phyloP scores from a whole-genome alignment of 2,888 invertebrate species.

The Alsophila aescularia region DNA sequence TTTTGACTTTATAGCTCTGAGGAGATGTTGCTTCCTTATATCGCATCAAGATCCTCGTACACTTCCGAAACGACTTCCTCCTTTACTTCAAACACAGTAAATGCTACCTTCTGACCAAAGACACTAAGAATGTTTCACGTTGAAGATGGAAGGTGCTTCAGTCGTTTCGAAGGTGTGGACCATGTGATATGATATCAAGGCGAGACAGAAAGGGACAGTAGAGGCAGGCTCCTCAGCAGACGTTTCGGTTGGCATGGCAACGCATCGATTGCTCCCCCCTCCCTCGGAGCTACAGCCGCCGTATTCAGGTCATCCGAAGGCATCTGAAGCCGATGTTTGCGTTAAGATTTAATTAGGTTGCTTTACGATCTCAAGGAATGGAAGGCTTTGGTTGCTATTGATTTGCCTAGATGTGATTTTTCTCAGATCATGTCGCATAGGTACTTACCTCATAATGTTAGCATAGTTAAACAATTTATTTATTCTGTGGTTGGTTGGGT shows the following conservation, averaged over 20 bases:
- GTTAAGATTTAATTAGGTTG: conserved; percentile 43
- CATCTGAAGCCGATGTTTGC: conserved; percentile 52
- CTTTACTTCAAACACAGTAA: conserved; percentile 21
- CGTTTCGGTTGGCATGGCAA: conserved; percentile 81
- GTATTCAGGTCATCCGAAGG: conserved; percentile 79
- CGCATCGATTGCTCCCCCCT: conserved; percentile 78
- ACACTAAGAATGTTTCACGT: conserved; percentile 5
- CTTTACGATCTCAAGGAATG: background rate
- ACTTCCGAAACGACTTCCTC: conserved; percentile 41
- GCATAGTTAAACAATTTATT: no score
- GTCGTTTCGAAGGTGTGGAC: conserved; percentile 43
- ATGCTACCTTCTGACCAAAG: conserved; percentile 15
- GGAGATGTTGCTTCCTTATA: conserved; percentile 75
- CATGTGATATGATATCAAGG: conserved; percentile 83
- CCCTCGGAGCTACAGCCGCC: conserved; percentile 64
- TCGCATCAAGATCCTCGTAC: conserved; percentile 64
- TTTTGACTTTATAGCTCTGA: conserved; percentile 73
- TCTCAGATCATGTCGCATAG: no score
- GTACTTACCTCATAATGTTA: no score
- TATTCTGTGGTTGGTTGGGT: no score
- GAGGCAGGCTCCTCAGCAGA: conserved; percentile 84
- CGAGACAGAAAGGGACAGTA: conserved; percentile 84
- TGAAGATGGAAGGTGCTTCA: conserved; percentile 22
- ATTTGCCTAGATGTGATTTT: no score
- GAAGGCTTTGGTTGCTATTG: no score